Conservation (phyloP, 2,888 invertebrate genomes). For the Euproctis similis region DNA sequence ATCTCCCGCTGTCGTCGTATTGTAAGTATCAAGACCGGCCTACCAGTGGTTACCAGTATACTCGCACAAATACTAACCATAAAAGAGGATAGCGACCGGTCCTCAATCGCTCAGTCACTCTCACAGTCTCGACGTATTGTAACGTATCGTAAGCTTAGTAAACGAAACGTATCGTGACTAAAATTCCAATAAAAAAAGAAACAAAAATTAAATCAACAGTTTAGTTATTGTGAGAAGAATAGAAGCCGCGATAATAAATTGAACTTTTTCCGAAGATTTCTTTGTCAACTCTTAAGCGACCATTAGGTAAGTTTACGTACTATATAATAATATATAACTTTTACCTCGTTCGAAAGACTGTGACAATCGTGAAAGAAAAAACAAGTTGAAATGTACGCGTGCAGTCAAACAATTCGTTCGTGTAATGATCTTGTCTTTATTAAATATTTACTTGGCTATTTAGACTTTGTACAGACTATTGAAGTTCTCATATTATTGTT, state of each 20-base stretch:
- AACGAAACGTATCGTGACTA: constrained; percentile 16
- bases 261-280: not conserved
- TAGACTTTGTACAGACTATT: constrained; percentile 3
- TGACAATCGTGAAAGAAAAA: not conserved
- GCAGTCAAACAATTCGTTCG: too few relatives aligned
- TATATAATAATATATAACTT: constrained; percentile 10
- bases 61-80: constrained; percentile 55
- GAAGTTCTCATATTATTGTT: constrained; percentile 9
- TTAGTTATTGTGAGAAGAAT: constrained; percentile 12
- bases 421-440: not conserved
- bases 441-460: not conserved
- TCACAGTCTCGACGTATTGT: constrained; percentile 36
- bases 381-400: too few relatives aligned
- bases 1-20: constrained; percentile 39
- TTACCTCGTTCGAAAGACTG: not conserved
- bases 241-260: constrained; percentile 3
- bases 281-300: constrained; percentile 4
- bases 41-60: constrained; percentile 67
- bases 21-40: constrained; percentile 44
- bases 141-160: constrained; percentile 32
- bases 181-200: constrained; percentile 9
- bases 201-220: constrained; percentile 6
- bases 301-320: constrained; percentile 20
- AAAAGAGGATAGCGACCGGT: constrained; percentile 65
- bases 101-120: constrained; percentile 59